Base-by-base conservation (phyloP, 2,888 invertebrate genomes). In the Cinara cedri region DNA sequence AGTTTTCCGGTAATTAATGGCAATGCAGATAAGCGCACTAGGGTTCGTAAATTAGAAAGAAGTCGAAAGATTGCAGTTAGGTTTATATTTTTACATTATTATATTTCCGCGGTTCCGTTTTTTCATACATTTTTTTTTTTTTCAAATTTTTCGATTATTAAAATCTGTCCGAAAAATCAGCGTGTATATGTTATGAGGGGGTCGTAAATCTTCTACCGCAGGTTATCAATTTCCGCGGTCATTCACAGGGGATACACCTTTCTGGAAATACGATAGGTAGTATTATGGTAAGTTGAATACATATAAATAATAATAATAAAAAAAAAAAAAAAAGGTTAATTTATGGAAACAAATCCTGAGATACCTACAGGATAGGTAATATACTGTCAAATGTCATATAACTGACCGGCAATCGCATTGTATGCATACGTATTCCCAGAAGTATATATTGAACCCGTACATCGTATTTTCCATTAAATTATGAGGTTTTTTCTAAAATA, bases 1-100 rank as follows among this genome's bases (percentile, higher is more conserved):
- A 78, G 78, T 78, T 70, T 78, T 78, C 78, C 78, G 78, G 78
- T 78, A 78, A 78, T 78, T 78, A 78, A 78, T 78, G 78, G 78
- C 78, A 60, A 78, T n/a, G 49, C 70, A 68, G 78, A 78, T 78
- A 78, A 78, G 78, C 49, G 78, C 49, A 51, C 60, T 68, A 68
- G 51, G 34, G 57, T 16, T 16, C 66, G 76, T 76, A 76, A 76
- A 76, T 76, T 76, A 78, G 68, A 70, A 78, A 78, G 26, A 78
- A 78, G 68, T 70, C 78, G 78, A 70, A 78, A 78, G 70, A 78
- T 60, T 78, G 63, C n/a, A n/a, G n/a, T 60, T 57, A 68, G 57
- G 49, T 78, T 78, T 78, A 60, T 78, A 63, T 63, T 51, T 42
- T 57, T 21, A 11, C 26, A 34, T 54, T 55, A 21, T 46, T 60